phyloP scores from a whole-genome alignment of 1,140 invertebrate species.

The Caerostris extrusa region DNA sequence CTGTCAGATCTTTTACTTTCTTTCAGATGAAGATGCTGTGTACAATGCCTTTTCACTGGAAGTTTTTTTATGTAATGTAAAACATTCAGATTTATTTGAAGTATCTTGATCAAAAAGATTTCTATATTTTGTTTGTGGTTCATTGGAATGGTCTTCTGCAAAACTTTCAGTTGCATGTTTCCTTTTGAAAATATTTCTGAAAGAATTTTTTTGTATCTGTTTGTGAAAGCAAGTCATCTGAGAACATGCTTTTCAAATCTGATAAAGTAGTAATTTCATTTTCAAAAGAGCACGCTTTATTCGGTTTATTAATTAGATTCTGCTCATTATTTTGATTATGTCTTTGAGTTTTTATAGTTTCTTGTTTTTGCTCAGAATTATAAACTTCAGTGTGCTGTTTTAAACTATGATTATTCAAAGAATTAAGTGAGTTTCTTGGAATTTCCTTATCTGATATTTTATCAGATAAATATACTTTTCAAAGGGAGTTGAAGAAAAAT shows the following conservation, averaged over 20 bases:
- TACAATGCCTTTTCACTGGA: neutral
- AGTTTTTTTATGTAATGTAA: neutral
- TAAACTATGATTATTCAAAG: neutral
- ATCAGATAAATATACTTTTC: neutral
- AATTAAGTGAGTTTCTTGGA: neutral
- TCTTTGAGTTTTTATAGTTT: neutral
- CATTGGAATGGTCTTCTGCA: no score
- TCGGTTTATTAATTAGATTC: neutral
- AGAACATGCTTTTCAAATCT: slow-evolving; percentile 36
- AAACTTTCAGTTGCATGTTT: neutral
- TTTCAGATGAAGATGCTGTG: neutral
- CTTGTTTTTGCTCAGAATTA: neutral
- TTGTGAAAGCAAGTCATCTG: neutral
- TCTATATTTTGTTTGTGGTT: neutral
- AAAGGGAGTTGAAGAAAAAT: neutral
- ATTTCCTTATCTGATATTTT: neutral
- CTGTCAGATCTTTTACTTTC: neutral
- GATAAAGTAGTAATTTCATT: slow-evolving; percentile 66
- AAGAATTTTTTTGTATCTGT: neutral
- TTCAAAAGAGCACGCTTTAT: neutral
- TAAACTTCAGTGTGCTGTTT: neutral
- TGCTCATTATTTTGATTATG: neutral
- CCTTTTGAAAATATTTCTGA: slow-evolving; percentile 14
- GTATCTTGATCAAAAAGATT: neutral
- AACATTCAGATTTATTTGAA: no score